phyloP scores from a whole-genome alignment of 2,888 invertebrate species.

The Drosophila yooni region DNA sequence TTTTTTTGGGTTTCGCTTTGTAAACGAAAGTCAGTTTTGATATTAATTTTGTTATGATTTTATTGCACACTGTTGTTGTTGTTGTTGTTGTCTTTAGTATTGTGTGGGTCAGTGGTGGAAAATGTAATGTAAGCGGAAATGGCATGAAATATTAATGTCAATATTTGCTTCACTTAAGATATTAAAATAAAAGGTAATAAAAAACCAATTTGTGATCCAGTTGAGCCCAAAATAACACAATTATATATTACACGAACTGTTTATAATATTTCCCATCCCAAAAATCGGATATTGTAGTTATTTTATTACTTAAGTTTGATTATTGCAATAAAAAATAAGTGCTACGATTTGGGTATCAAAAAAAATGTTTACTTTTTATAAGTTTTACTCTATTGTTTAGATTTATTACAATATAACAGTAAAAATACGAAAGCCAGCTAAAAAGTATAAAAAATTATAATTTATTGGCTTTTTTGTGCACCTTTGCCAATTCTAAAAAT shows the following conservation, averaged over 20 bases:
- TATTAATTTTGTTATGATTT: slow-evolving; percentile 69
- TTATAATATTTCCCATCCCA: background rate
- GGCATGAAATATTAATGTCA: slow-evolving; percentile 48
- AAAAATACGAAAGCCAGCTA: slow-evolving; percentile 16
- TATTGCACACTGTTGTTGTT: slow-evolving; percentile 32
- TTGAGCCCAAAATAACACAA: background rate
- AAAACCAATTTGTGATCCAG: background rate
- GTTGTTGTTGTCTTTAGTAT: slow-evolving; percentile 25
- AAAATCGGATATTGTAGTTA: background rate
- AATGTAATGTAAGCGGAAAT: slow-evolving; percentile 71
- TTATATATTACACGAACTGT: background rate
- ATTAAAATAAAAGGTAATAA: slow-evolving; percentile 5
- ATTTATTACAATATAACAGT: slow-evolving; percentile 19
- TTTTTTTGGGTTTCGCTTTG: slow-evolving; percentile 35
- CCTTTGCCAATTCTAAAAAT: slow-evolving; percentile 29
- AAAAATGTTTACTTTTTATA: background rate
- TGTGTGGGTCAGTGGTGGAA: slow-evolving; percentile 60
- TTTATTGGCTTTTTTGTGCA: slow-evolving; percentile 29
- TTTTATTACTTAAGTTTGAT: background rate
- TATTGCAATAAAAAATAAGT: background rate
- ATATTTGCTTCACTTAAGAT: slow-evolving; percentile 29
- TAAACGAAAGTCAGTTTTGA: slow-evolving; percentile 74
- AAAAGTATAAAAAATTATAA: slow-evolving; percentile 21
- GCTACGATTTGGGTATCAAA: background rate
- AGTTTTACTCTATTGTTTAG: background rate